Conservation (phyloP, 2,888 invertebrate species). For the Tipula lateralis region DNA sequence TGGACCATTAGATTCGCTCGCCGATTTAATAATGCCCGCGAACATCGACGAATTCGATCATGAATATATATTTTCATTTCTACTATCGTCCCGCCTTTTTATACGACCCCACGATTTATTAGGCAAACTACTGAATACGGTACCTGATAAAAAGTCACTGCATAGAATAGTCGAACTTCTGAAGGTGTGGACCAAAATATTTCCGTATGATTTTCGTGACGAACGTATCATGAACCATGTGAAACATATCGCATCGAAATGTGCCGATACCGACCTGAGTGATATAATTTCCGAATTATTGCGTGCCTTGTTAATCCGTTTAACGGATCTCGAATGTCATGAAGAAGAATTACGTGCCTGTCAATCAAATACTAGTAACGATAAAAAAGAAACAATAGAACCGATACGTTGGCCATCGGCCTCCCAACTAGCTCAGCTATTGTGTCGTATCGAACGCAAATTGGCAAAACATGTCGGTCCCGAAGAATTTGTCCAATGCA, state of each 20-base stretch:
- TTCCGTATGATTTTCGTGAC: constrained; percentile 50
- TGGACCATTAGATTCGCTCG: constrained; percentile 47
- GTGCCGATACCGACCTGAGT: constrained; percentile 48
- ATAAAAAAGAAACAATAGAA: constrained; percentile 34
- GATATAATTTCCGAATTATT: constrained; percentile 48
- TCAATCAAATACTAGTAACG: constrained; percentile 38
- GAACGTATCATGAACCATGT: constrained; percentile 50
- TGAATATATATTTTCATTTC: constrained; percentile 50
- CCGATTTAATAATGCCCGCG: constrained; percentile 46
- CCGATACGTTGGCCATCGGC: constrained; percentile 45
- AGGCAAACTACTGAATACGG: constrained; percentile 45
- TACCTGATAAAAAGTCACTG: constrained; percentile 48
- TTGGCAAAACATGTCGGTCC: constrained; percentile 49
- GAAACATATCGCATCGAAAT: constrained; percentile 51
- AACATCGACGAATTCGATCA: constrained; percentile 42
- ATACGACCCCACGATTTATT: constrained; percentile 48
- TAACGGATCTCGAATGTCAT: constrained; percentile 50
- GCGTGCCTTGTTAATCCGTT: constrained; percentile 51
- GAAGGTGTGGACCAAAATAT: constrained; percentile 48
- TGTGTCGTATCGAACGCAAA: constrained; percentile 48
- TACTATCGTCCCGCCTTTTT: constrained; percentile 49
- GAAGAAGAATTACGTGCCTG: constrained; percentile 49
- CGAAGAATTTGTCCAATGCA: constrained; percentile 49
- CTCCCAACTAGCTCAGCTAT: constrained; percentile 48
- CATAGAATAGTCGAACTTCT: constrained; percentile 47